Percentiles rank a stretch among this genome's conserved stretches.
Conservation (phyloP, 2,888 invertebrate species). For the Caenorhabditis auriculariae region DNA sequence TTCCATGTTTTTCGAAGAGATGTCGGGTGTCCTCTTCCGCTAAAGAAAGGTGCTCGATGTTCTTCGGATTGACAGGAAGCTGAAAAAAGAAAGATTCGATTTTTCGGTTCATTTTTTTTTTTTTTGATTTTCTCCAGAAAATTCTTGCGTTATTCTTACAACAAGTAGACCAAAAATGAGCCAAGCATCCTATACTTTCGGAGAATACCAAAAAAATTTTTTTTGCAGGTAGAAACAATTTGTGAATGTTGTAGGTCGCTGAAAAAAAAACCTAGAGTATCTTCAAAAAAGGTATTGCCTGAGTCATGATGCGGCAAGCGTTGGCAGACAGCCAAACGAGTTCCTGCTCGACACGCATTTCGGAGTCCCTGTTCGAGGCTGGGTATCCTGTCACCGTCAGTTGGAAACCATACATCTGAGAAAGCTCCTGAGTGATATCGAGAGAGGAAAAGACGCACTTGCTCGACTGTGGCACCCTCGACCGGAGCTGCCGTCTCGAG, state of each 20-base stretch:
- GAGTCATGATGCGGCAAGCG: slow-evolving; percentile 54
- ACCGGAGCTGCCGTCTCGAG: slow-evolving; percentile 78
- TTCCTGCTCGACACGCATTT: slow-evolving; percentile 54
- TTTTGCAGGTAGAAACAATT: neutral
- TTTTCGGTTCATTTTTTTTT: too few relatives aligned
- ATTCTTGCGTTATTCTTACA: too few relatives aligned
- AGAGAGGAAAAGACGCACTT: slow-evolving; percentile 6
- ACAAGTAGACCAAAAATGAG: too few relatives aligned
- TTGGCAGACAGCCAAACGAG: slow-evolving; percentile 56
- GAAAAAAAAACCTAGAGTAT: too few relatives aligned
- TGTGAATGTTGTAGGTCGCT: neutral
- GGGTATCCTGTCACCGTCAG: slow-evolving; percentile 54
- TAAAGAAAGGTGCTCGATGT: slow-evolving; percentile 66
- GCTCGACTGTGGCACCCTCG: slow-evolving; percentile 38
- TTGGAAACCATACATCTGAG: slow-evolving; percentile 55
- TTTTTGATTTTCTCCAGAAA: too few relatives aligned
- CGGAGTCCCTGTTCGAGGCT: slow-evolving; percentile 17
- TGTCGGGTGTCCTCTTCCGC: slow-evolving; percentile 73
- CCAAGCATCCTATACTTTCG: too few relatives aligned
- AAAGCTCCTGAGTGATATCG: neutral
- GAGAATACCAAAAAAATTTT: too few relatives aligned
- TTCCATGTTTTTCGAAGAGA: slow-evolving; percentile 61
- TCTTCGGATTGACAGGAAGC: slow-evolving; percentile 34
- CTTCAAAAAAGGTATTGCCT: too few relatives aligned
- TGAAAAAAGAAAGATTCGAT: slow-evolving; percentile 17